Percentiles rank a stretch among this genome's conserved stretches.
phyloP scores from a whole-genome alignment of 2,113 vertebrate species.

The Colius striatus region DNA sequence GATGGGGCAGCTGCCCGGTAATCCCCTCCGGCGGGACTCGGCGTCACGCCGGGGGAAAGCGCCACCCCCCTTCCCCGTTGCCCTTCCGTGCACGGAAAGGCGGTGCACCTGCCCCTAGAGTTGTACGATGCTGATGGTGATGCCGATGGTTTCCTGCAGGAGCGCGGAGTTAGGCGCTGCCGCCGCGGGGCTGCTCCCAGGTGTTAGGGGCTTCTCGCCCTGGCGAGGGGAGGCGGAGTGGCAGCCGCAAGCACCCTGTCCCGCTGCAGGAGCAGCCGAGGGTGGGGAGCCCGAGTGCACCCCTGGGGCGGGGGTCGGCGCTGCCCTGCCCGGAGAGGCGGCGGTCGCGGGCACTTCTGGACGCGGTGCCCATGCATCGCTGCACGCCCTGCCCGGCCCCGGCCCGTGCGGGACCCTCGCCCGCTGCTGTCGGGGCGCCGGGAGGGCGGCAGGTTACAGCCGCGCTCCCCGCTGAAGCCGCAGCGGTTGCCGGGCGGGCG shows the following conservation, averaged over 20 bases:
- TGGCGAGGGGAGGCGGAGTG: background rate
- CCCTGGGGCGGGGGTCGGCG: too few species aligned
- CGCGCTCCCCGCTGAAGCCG: background rate
- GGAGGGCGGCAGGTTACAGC: background rate
- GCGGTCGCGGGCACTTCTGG: too few species aligned
- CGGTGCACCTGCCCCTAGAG: background rate
- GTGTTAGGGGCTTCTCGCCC: background rate
- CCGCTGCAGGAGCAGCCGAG: background rate
- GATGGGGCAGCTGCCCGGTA: conserved; percentile 6
- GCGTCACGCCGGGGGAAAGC: background rate
- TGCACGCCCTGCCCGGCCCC: background rate
- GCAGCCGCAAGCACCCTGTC: background rate
- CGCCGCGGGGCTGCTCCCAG: background rate
- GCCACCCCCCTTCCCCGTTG: background rate
- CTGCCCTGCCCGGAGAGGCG: background rate
- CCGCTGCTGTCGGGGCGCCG: background rate
- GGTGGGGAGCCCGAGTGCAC: fast-evolving
- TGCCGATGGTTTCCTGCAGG: background rate
- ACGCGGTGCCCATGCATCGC: background rate
- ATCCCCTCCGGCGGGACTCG: background rate
- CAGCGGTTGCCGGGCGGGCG: background rate
- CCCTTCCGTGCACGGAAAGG: background rate
- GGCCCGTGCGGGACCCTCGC: background rate
- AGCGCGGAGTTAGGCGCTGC: background rate
- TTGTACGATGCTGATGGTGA: background rate